Conservation (phyloP, 37 sponge, comb jelly and placozoan genomes). For the Halichondria panicea region DNA sequence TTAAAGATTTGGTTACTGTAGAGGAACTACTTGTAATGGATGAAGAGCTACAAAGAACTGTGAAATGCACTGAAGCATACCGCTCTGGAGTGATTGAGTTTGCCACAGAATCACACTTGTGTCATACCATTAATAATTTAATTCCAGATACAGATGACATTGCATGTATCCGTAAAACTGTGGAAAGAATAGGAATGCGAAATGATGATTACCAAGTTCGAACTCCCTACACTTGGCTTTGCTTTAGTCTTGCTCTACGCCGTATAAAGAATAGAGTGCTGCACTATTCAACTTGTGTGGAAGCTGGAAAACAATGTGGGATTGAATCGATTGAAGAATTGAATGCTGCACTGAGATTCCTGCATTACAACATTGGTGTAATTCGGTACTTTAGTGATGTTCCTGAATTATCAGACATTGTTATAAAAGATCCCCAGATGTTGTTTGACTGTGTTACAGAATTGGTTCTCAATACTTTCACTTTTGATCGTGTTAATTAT, state of each 20-base stretch:
- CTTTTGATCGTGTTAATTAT: background rate
- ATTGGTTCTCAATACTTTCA: conserved; percentile 8
- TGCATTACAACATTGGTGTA: background rate
- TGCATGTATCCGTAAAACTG: background rate
- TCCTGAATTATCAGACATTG: background rate
- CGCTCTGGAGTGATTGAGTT: conserved; percentile 1
- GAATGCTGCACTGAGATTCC: conserved; percentile 7
- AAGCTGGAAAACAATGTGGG: conserved; percentile 7
- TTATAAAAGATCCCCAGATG: conserved; percentile 12
- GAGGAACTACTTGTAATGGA: background rate
- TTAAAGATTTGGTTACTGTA: background rate
- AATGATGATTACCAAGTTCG: background rate
- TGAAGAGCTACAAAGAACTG: background rate
- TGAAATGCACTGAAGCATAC: background rate
- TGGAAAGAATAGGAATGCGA: background rate
- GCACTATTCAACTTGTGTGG: background rate
- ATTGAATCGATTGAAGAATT: conserved; percentile 11
- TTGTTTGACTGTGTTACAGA: conserved; percentile 8
- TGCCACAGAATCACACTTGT: conserved; percentile 3
- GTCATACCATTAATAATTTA: background rate
- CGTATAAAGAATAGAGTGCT: background rate
- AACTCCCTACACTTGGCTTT: background rate
- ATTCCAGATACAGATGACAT: background rate
- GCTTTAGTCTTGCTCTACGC: background rate
- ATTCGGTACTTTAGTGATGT: conserved; percentile 1